phyloP scores from a whole-genome alignment of 2,888 invertebrate species.

The Drosophila recens region DNA sequence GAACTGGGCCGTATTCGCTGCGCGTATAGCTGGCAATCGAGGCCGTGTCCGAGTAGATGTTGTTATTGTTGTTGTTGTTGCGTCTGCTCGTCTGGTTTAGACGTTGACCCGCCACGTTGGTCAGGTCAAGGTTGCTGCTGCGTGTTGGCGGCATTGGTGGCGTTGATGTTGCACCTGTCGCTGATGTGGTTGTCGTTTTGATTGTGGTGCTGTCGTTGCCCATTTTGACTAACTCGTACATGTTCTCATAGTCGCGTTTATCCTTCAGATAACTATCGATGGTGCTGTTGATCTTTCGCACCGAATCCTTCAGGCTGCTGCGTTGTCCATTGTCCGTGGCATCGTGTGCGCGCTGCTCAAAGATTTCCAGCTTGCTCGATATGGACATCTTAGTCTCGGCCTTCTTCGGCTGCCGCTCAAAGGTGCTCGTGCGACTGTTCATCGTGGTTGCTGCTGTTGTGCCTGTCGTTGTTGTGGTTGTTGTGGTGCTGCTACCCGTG shows the following conservation, averaged over 20 bases:
- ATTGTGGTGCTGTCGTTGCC: constrained; percentile 41
- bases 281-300: constrained; percentile 85
- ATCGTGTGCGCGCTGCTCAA: constrained; percentile 71
- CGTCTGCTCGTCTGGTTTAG: constrained; percentile 63
- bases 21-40: constrained; percentile 83
- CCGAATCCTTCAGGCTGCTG: constrained; percentile 84
- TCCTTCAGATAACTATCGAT: constrained; percentile 85
- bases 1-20: constrained; percentile 84
- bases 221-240: constrained; percentile 83
- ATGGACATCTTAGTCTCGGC: constrained; percentile 78
- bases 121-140: constrained; percentile 70
- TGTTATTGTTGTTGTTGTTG: constrained; percentile 52
- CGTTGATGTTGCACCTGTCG: constrained; percentile 55
- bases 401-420: constrained; percentile 82
- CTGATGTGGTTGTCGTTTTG: not conserved
- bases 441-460: not conserved
- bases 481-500: constrained; percentile 11
- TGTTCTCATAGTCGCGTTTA: constrained; percentile 84
- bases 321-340: constrained; percentile 66
- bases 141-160: constrained; percentile 82
- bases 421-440: constrained; percentile 82
- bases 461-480: constrained; percentile 3
- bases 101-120: constrained; percentile 66
- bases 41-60: constrained; percentile 79
- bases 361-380: constrained; percentile 83